These are phyloP conservation scores for Lamellibrachia satsuma DNA, from an alignment of 2,888 invertebrate species.

Conservation along the genomic window DNA sequence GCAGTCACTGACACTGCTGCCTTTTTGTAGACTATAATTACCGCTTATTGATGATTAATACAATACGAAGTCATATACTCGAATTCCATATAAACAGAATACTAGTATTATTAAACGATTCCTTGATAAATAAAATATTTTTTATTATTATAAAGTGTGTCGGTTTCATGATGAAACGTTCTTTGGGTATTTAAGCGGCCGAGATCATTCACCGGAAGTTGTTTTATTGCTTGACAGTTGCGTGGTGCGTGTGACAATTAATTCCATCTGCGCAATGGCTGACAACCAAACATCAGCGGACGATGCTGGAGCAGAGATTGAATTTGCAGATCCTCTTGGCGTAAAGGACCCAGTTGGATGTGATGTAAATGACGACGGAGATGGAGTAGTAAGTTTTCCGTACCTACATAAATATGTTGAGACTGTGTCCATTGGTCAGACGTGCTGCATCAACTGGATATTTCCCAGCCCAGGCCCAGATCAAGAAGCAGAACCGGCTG, in stretches of 20 bases:
- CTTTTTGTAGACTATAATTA: not conserved
- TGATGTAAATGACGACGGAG: not conserved
- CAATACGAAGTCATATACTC: not conserved
- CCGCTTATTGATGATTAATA: not conserved
- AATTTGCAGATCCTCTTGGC: constrained; percentile 2
- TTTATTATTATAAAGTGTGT: not conserved
- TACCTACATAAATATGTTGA: not conserved
- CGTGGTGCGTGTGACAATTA: not conserved
- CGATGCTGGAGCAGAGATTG: not conserved
- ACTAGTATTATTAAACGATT: not conserved
- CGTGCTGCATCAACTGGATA: no score
- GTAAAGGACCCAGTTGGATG: not conserved
- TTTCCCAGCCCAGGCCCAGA: not conserved
- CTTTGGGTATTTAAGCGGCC: not conserved
- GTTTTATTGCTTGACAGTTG: not conserved
- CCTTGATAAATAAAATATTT: not conserved
- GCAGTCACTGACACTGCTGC: not conserved
- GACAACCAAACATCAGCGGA: constrained; percentile 7
- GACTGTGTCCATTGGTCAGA: no score
- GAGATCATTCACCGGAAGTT: not conserved
- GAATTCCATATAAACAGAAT: not conserved
- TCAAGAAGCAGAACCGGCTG: not conserved
- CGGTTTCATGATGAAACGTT: not conserved
- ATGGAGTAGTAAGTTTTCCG: not conserved
- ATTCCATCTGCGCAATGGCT: constrained; percentile 13